Base-by-base conservation (phyloP, 1,140 invertebrate genomes). In the Magallana ariakensis region DNA sequence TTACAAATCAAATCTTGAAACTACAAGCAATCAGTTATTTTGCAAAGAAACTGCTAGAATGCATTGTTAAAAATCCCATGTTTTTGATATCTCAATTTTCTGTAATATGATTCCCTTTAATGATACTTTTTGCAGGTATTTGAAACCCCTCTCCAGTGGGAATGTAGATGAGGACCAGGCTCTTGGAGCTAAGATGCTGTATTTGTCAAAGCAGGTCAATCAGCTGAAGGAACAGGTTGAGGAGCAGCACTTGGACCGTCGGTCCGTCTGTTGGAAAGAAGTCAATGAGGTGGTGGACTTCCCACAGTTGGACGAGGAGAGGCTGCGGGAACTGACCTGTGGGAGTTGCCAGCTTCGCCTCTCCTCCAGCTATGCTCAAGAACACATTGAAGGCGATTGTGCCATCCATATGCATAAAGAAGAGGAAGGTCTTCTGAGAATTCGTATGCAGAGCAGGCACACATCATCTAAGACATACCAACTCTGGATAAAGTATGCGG, bases 111-210 rank as follows among this genome's bases (percentile, higher is more conserved):
- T 33, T 33, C 33, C 33, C 33, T 33, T 1, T 33, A 33, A 33
- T 33, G 33, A 33, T 3, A 33, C 15, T 89, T 84, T 56, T 15
- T 80, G 80, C 19, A 89, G 46, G 33, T 81, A 60, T 26, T 89
- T 75, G 46, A 9, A 57, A 57, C 80, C 85, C 66, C 70, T 80
- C 11, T 13, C 22, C 10, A n/a, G 62, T 66, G 53, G 60, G 15
- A 81, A 57, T 46, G 16, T 10, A 19, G 0, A 58, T 33, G 19
- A 86, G 13, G 85, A 86, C 55, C 9, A 57, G 62, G 7, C 19
- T n/a, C 80, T 86, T 10, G 85, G 33, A 5, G 11, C 19, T 4
- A 82, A 84, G n/a, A 84, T 87, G 83, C 80, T 46, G 13, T 46
- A 81, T 3, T 33, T 81, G 22, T 84, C 62, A 11, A 85, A 75